phyloP scores from a whole-genome alignment of 2,888 invertebrate genomes.

The Hoplodrina blanda region DNA sequence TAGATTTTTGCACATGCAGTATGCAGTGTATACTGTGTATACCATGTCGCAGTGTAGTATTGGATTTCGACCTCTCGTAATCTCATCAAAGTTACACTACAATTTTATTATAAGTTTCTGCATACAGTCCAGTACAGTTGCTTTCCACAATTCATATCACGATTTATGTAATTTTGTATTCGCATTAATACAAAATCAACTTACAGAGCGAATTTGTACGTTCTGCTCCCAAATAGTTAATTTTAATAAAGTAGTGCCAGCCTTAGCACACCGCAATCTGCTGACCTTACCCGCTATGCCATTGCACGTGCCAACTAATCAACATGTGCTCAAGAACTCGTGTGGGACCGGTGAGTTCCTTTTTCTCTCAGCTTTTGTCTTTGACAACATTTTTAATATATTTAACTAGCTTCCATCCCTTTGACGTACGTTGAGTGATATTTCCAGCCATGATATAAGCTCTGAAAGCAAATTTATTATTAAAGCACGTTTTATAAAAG shows the following conservation, averaged over 20 bases:
- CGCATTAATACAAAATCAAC: background rate
- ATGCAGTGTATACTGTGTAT: too few species aligned
- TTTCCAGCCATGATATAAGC: slow-evolving; percentile 12
- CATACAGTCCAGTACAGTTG: background rate
- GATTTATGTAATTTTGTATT: background rate
- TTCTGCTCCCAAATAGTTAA: background rate
- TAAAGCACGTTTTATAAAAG: slow-evolving; percentile 25
- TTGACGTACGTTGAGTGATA: slow-evolving; percentile 35
- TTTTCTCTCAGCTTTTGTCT: slow-evolving; percentile 54
- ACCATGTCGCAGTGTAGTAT: background rate
- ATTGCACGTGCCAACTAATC: slow-evolving; percentile 69
- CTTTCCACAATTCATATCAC: background rate
- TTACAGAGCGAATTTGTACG: background rate
- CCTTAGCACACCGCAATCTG: slow-evolving; percentile 52
- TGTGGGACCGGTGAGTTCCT: slow-evolving; percentile 49
- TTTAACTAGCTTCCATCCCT: slow-evolving; percentile 50
- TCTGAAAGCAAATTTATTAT: slow-evolving; percentile 33
- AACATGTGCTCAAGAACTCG: slow-evolving; percentile 67
- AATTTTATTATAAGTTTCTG: background rate
- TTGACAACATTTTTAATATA: slow-evolving; percentile 58
- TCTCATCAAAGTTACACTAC: background rate
- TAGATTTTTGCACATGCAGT: background rate
- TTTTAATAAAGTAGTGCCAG: slow-evolving; percentile 3
- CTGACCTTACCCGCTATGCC: slow-evolving; percentile 68
- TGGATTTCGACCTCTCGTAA: background rate